These are phyloP conservation scores for Reticulitermes speratus DNA, from an alignment of 1,140 invertebrate genomes.

Conservation along the genomic window DNA sequence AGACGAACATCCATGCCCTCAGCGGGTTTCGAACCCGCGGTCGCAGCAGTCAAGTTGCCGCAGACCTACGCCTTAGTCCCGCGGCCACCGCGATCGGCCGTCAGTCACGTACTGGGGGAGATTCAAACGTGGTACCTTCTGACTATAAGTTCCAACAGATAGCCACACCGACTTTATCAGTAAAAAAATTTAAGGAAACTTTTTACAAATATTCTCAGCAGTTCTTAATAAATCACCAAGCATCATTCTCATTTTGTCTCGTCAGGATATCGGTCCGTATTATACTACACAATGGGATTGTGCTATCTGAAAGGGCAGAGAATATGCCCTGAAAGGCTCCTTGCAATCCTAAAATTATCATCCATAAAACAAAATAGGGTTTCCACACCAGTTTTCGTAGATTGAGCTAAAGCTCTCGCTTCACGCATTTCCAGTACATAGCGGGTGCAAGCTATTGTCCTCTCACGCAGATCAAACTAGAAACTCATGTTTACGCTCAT, in stretches of 20 bases:
- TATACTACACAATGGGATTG: not conserved
- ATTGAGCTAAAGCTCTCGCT: not conserved
- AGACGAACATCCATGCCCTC: too few relatives aligned
- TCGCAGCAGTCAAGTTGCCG: too few relatives aligned
- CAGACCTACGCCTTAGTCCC: too few relatives aligned
- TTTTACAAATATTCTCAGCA: not conserved
- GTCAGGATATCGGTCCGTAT: not conserved
- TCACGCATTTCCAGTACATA: not conserved
- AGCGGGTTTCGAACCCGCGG: too few relatives aligned
- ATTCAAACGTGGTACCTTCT: too few relatives aligned
- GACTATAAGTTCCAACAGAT: too few relatives aligned
- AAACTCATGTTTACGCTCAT: conserved; percentile 3
- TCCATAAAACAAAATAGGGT: not conserved
- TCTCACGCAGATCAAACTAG: conserved; percentile 15
- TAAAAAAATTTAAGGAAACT: too few relatives aligned
- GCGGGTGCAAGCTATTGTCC: not conserved
- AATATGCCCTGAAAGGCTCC: not conserved
- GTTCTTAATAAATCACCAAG: not conserved
- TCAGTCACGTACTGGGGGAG: too few relatives aligned
- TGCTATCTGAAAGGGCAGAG: not conserved
- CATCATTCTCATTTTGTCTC: not conserved
- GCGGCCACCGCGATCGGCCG: too few relatives aligned
- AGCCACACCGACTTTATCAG: too few relatives aligned
- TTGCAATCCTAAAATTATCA: not conserved
- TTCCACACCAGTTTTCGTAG: not conserved